These are phyloP conservation scores for Drosophila tropicalis DNA, from an alignment of 1,140 invertebrate species.

Conservation along the genomic window DNA sequence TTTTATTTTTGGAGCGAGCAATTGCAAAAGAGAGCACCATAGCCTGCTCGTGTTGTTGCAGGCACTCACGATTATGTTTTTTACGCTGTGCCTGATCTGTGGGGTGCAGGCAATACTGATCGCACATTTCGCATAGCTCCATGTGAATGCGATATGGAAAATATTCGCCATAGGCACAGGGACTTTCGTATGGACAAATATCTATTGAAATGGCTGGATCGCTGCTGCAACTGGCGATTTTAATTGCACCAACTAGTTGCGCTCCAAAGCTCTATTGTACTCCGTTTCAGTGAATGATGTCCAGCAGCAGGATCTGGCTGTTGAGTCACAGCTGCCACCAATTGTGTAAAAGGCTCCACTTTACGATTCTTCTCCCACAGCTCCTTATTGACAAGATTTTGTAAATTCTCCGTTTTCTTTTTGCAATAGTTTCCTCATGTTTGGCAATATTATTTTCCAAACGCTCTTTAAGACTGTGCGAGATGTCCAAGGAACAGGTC, in stretches of 20 bases:
- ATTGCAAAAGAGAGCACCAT: conserved; percentile 95
- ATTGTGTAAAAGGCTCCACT: conserved; percentile 86
- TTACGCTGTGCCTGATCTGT: conserved; percentile 88
- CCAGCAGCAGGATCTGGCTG: conserved; percentile 32
- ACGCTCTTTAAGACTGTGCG: conserved; percentile 58
- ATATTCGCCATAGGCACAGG: conserved; percentile 87
- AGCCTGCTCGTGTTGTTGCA: conserved; percentile 90
- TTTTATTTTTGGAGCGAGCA: conserved; percentile 91
- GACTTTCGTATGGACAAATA: conserved; percentile 88
- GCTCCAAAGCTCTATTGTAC: conserved; percentile 68
- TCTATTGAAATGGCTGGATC: conserved; percentile 64
- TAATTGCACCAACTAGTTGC: conserved; percentile 69
- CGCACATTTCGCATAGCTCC: conserved; percentile 92
- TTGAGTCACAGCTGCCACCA: conserved; percentile 44
- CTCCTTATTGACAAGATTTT: conserved; percentile 88
- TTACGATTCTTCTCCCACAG: conserved; percentile 89
- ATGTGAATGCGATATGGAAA: conserved; percentile 91
- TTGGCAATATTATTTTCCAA: conserved; percentile 60
- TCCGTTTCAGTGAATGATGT: conserved; percentile 72
- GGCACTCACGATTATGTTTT: conserved; percentile 90
- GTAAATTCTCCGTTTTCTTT: conserved; percentile 87
- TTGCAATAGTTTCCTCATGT: conserved; percentile 78
- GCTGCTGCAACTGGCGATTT: conserved; percentile 49
- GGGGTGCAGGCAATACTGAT: conserved; percentile 89
- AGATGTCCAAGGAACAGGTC: conserved; percentile 43